Base-by-base conservation (phyloP, 2,113 vertebrate genomes). In the Felis chaus region DNA sequence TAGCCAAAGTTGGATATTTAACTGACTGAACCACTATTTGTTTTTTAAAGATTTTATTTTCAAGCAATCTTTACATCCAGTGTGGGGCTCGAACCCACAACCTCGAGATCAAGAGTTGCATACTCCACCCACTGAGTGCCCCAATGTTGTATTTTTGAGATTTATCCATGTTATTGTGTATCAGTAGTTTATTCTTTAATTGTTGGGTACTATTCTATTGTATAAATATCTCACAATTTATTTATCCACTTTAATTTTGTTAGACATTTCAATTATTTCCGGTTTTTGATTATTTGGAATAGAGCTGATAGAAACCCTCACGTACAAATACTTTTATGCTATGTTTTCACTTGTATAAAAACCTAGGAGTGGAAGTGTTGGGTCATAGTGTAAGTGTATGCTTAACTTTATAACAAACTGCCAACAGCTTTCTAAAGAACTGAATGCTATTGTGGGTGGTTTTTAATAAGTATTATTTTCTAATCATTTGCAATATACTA, bases 301-400 rank as follows among this genome's bases (percentile, higher is more conserved):
- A 78, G 33, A 88, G 6, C 7, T 69, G 11, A 36, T 53, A 66
- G n/a, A 69, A 81, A 65, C 4, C 19, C 9, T 73, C n/a, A 66
- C 18, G 3, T 65, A 71, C 36, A 84, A 31, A 13, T 71, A 48
- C 57, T 74, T 15, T 45, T 79, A 45, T 85, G 10, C n/a, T 33
- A 27, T 73, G 33, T 80, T 83, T 93, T 95, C 25, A 80, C 39
- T 85, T 85, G 31, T 69, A 15, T 76, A 39, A 90, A 95, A 95
- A 78, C 23, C 27, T 29, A 31, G 27, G 14, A 74, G 16, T 23
- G 12, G 48, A 68, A 57, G 12, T 57, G 71, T 53, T 4, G 36
- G 23, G 16, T 78, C 57, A 12, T 11, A 57, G 23, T 13, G 12
- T 76, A 74, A 73, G 31, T 39, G 16, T 66, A 31, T 66, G 63